These are phyloP conservation scores for Pemphredon lugubris DNA, from an alignment of 2,888 invertebrate species.

Conservation along the genomic window DNA sequence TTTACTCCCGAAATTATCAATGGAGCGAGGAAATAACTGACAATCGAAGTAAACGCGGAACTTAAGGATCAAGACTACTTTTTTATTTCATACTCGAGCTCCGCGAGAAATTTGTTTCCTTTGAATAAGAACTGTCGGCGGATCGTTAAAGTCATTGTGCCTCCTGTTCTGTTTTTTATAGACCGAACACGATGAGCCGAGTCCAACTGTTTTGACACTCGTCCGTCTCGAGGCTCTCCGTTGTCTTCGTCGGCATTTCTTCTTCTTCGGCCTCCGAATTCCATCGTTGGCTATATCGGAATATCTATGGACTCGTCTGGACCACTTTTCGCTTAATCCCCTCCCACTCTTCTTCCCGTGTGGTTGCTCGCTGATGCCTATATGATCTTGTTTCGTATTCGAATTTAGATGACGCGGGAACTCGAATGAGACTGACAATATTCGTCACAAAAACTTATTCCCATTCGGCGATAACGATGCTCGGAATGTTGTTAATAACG, in stretches of 20 bases:
- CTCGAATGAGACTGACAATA: neutral
- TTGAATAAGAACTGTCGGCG: conserved; percentile 33
- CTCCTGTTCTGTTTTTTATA: neutral
- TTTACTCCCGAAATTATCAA: too few relatives aligned
- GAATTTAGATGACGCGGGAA: conserved; percentile 8
- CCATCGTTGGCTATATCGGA: conserved; percentile 46
- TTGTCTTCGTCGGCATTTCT: conserved; percentile 9
- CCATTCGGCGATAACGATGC: too few relatives aligned
- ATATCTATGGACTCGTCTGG: conserved; percentile 58
- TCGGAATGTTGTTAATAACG: neutral
- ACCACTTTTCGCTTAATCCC: conserved; percentile 59
- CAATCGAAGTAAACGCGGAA: too few relatives aligned
- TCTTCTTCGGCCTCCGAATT: conserved; percentile 46
- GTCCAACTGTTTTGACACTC: conserved; percentile 59
- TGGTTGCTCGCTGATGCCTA: neutral
- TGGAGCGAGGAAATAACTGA: too few relatives aligned
- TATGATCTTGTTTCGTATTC: conserved; percentile 6
- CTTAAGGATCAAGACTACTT: too few relatives aligned
- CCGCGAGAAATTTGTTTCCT: conserved; percentile 46
- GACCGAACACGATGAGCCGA: conserved; percentile 18
- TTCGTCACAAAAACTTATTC: neutral
- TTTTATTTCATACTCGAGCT: conserved; percentile 3
- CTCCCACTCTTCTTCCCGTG: conserved; percentile 22
- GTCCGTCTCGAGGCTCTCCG: conserved; percentile 31
- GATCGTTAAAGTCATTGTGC: conserved; percentile 42